A percentile compares a stretch with the other conserved stretches of the same genome.
Conservation (phyloP, 2,797 vertebrate species). For the Triplophysa yarkandensis region DNA sequence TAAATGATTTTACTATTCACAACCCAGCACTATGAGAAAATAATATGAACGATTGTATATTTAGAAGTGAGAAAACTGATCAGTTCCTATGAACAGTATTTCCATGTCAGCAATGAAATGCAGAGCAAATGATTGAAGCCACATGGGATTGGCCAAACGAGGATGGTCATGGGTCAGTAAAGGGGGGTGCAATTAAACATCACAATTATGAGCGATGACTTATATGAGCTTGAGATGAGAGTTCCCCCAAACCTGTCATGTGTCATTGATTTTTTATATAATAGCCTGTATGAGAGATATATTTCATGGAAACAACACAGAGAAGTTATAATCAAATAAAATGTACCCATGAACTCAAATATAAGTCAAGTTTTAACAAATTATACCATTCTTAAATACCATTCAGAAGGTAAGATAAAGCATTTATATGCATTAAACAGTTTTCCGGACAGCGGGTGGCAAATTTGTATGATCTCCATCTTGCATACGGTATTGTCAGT, state of each 20-base stretch:
- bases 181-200: conserved; percentile 52
- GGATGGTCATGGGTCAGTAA: conserved; percentile 61
- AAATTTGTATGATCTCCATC: no score
- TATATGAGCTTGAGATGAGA: conserved; percentile 10
- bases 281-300: neutral
- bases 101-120: conserved; percentile 59
- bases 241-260: conserved; percentile 1
- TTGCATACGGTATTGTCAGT: no score
- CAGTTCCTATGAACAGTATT: conserved; percentile 57
- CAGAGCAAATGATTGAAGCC: conserved; percentile 54
- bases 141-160: conserved; percentile 58
- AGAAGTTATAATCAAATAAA: neutral
- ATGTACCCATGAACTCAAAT: no score
- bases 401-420: no score
- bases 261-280: neutral
- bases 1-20: no score
- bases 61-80: conserved; percentile 55
- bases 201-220: conserved; percentile 38
- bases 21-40: conserved; percentile 9
- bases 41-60: conserved; percentile 43
- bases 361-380: no score
- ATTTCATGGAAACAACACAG: neutral
- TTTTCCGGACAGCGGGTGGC: no score
- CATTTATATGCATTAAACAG: no score
- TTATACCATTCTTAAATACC: no score